phyloP scores from a whole-genome alignment of 2,888 invertebrate species.

The Noctua pronuba region DNA sequence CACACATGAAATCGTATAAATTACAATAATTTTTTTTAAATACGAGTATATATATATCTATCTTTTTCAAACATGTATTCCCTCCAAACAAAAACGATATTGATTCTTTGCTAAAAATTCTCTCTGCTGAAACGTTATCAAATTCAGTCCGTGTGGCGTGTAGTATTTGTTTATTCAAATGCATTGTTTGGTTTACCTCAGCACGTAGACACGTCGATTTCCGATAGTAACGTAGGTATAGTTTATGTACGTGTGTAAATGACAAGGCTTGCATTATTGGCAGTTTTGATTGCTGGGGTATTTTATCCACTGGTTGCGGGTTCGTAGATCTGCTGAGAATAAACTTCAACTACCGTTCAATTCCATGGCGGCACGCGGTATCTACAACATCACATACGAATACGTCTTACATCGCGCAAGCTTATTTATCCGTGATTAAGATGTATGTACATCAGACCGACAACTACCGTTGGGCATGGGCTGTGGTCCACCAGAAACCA shows the following conservation, averaged over 20 bases:
- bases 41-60: too few relatives aligned
- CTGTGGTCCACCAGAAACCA: too few relatives aligned
- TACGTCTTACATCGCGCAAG: too few relatives aligned
- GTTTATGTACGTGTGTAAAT: conserved; percentile 3
- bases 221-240: conserved; percentile 1
- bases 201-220: conserved; percentile 28
- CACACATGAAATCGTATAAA: background rate
- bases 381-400: too few relatives aligned
- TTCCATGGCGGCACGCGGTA: too few relatives aligned
- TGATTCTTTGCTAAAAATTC: conserved; percentile 10
- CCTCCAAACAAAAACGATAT: conserved; percentile 17
- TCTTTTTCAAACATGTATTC: too few relatives aligned
- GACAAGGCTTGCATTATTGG: conserved; percentile 10
- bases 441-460: too few relatives aligned
- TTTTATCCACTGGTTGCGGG: conserved; percentile 8
- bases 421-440: too few relatives aligned
- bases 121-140: conserved; percentile 14
- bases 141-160: conserved; percentile 32
- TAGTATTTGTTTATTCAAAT: conserved; percentile 51
- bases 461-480: too few relatives aligned
- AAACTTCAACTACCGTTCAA: too few relatives aligned
- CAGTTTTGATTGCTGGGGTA: background rate
- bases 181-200: conserved; percentile 34
- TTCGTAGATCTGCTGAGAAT: too few relatives aligned
- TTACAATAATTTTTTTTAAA: too few relatives aligned